Evolutionary conservation across 2,113 vertebrate species (phyloP), one percentile per base, ranked within the genome.

Genomic region (Morone chrysops): DNA sequence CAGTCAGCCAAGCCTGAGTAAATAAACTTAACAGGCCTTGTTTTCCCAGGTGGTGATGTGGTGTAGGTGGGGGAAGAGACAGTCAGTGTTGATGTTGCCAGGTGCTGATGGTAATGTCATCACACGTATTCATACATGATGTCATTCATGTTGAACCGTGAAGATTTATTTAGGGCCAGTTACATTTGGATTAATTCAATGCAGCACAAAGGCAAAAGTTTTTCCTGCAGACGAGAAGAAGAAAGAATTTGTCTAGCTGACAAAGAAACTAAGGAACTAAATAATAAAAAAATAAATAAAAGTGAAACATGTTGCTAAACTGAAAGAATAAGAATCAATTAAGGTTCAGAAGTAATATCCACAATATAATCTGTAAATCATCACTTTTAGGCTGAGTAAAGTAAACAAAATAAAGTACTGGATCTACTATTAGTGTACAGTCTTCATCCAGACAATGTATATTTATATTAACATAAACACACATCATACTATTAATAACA

Each of bases 41-140:
- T 93, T 93, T 51, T 89, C 90, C 77, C 91, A 93, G 89, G 86
- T 92, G 87, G 63, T 70, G 36, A 10, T 40, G 40, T 25, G 38
- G 75, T 82, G 70, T 36, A 56, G 81, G 67, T 63, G 61, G 78
- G 75, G 71, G 68, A 47, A 51, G 80, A 78, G 61, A 56, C 11
- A 0, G 20, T 6, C 12, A 2, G 62, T 48, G 76, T 75, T 76
- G 4, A 61, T 78, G 75, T 70, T 88, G 60, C 83, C 71, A 85
- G 74, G 75, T 90, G 84, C 60, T 83, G 83, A 80, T 54, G 41
- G 63, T 78, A 43, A 75, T 25, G 6, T 62, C 74, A 47, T 77
- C 68, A 17, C 59, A 61, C 17, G 3, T 53, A 31, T 22, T 50
- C 48, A 41, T 66, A 45, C 0, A 10, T 77, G 59, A 85, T 68